These are phyloP conservation scores for Tetragonula clypearis DNA, from an alignment of 1,140 invertebrate genomes.

Conservation along the genomic window DNA sequence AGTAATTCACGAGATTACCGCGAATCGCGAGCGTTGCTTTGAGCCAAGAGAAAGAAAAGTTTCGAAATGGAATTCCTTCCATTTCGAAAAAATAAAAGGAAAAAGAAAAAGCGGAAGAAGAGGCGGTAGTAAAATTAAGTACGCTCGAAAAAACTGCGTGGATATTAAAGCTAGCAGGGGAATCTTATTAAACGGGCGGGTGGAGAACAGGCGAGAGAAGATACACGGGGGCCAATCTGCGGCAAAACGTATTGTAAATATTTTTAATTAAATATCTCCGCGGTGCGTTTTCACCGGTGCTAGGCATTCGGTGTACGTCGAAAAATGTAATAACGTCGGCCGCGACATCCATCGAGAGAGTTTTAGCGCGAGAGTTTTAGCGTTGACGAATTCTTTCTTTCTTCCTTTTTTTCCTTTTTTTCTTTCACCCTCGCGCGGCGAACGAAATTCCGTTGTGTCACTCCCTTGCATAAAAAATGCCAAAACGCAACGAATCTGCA, in stretches of 20 bases:
- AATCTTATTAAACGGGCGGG: not conserved
- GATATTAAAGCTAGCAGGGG: not conserved
- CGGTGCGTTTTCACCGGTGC: not conserved
- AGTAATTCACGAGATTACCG: not conserved
- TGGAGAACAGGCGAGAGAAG: not conserved
- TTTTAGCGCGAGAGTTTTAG: not conserved
- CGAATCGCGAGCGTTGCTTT: not conserved
- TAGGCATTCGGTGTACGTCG: not conserved
- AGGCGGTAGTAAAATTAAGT: not conserved
- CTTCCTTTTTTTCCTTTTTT: no score
- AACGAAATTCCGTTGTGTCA: not conserved
- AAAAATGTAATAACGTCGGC: constrained; percentile 19
- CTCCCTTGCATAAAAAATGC: constrained; percentile 16
- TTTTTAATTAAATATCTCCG: constrained; percentile 43
- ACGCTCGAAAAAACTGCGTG: not conserved
- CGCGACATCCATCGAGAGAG: not conserved
- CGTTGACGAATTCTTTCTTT: not conserved
- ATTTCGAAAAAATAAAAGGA: not conserved
- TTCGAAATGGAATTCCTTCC: not conserved
- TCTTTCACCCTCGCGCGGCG: not conserved
- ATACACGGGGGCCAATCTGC: not conserved
- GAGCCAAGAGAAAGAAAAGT: not conserved
- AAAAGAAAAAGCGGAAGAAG: not conserved
- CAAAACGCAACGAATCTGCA: constrained; percentile 43
- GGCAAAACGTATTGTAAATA: constrained; percentile 1